Evolutionary conservation across 2,113 vertebrate genomes (phyloP).

Genomic region (Planiliza haematocheilus): DNA sequence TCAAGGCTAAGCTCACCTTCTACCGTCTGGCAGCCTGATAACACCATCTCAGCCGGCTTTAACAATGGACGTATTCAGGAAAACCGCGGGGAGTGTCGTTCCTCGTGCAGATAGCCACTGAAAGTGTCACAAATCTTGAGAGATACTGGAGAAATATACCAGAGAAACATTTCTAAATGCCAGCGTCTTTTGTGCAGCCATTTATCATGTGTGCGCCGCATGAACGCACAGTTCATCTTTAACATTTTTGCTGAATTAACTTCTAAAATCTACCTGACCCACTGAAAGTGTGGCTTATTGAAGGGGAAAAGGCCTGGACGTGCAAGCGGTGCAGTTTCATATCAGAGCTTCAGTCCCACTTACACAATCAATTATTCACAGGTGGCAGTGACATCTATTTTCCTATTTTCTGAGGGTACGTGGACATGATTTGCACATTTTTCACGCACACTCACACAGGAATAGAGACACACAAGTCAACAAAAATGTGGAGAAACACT

Average conservation of each 20-base stretch:
- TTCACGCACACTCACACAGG: background rate
- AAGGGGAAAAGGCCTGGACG: constrained; percentile 27
- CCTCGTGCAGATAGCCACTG: constrained; percentile 28
- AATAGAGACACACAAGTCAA: background rate
- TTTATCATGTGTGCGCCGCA: constrained; percentile 23
- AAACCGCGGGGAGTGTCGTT: constrained; percentile 24
- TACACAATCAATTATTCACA: constrained; percentile 65
- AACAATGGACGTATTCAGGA: constrained; percentile 70
- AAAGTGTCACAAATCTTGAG: constrained; percentile 52
- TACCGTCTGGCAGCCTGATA: constrained; percentile 49
- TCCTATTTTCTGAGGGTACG: constrained; percentile 21
- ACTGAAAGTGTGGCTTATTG: constrained; percentile 24
- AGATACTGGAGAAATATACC: constrained; percentile 11
- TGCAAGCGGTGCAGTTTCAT: constrained; percentile 57
- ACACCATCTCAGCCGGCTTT: constrained; percentile 24
- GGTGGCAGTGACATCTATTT: constrained; percentile 32
- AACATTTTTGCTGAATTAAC: constrained; percentile 41
- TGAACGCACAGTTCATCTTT: constrained; percentile 12
- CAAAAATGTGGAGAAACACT: background rate
- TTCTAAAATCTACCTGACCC: constrained; percentile 43
- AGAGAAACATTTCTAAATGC: constrained; percentile 28
- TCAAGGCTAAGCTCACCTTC: constrained; percentile 55
- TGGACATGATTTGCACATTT: constrained; percentile 8
- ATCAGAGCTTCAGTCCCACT: constrained; percentile 45
- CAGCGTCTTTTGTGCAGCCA: constrained; percentile 16